phyloP scores from a whole-genome alignment of 2,888 invertebrate genomes.

The Hanleya hanleyi region DNA sequence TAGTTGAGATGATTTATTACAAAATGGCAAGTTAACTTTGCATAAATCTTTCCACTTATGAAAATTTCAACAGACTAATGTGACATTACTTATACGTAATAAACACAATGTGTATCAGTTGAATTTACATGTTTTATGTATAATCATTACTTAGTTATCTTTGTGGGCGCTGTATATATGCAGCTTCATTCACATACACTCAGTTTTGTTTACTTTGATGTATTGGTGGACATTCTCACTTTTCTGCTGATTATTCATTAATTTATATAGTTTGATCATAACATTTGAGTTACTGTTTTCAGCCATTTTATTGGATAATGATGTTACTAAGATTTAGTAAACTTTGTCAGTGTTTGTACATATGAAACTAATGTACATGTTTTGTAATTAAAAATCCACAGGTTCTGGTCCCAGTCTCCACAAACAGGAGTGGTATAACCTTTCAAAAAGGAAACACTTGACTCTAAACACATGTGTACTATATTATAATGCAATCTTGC shows the following conservation, averaged over 20 bases:
- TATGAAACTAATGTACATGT: background rate
- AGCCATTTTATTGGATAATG: background rate
- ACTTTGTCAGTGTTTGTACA: background rate
- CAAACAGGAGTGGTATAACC: background rate
- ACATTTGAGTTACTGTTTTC: background rate
- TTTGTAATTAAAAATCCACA: background rate
- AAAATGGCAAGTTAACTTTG: background rate
- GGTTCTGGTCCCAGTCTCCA: background rate
- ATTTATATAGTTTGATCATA: background rate
- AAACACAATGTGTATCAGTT: too few species aligned
- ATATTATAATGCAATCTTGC: background rate
- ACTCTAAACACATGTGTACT: background rate
- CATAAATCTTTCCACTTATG: too few species aligned
- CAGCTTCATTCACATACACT: too few species aligned
- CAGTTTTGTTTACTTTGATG: too few species aligned
- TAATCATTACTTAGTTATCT: too few species aligned
- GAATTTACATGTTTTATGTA: too few species aligned
- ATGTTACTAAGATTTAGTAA: background rate
- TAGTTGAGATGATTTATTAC: too few species aligned
- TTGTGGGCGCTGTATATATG: background rate
- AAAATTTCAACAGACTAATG: too few species aligned
- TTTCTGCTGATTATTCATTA: background rate
- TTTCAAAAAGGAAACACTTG: background rate
- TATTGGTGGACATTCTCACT: background rate
- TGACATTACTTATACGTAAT: too few species aligned